These are phyloP conservation scores for Coracias cyanogaster DNA, from an alignment of 2,797 vertebrate genomes.

Conservation along the genomic window DNA sequence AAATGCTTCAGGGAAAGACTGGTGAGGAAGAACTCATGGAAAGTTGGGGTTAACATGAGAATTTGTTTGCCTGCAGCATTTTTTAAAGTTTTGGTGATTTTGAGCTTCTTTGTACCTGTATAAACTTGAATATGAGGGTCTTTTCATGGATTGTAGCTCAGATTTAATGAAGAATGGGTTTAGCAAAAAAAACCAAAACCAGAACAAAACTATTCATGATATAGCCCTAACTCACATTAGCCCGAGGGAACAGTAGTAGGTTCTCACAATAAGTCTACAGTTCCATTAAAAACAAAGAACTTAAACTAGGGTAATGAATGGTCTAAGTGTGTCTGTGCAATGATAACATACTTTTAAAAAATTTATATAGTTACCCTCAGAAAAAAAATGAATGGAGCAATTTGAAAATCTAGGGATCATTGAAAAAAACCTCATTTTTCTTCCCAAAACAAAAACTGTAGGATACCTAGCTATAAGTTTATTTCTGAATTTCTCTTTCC, in stretches of 20 bases:
- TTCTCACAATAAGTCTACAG: not conserved
- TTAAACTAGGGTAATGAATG: not conserved
- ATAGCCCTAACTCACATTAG: not conserved
- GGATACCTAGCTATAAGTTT: not conserved
- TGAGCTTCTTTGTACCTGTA: not conserved
- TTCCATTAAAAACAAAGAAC: not conserved
- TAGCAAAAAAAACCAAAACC: not conserved
- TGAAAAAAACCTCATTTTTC: not conserved
- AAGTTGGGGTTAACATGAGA: accelerated
- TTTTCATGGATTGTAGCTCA: not conserved
- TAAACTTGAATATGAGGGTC: not conserved
- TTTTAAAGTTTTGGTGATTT: not conserved
- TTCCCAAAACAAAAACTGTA: not conserved
- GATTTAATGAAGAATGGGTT: not conserved
- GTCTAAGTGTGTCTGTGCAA: not conserved
- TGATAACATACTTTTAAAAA: not conserved
- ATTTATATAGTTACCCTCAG: not conserved
- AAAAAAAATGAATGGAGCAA: not conserved
- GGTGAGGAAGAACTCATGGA: not conserved
- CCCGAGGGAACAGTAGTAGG: not conserved
- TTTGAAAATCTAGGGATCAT: not conserved
- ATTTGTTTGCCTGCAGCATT: not conserved
- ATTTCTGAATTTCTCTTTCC: not conserved
- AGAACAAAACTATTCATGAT: not conserved
- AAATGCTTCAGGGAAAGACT: not conserved